Evolutionary conservation across 2,888 invertebrate species (phyloP).

Genomic region (Syritta pipiens): DNA sequence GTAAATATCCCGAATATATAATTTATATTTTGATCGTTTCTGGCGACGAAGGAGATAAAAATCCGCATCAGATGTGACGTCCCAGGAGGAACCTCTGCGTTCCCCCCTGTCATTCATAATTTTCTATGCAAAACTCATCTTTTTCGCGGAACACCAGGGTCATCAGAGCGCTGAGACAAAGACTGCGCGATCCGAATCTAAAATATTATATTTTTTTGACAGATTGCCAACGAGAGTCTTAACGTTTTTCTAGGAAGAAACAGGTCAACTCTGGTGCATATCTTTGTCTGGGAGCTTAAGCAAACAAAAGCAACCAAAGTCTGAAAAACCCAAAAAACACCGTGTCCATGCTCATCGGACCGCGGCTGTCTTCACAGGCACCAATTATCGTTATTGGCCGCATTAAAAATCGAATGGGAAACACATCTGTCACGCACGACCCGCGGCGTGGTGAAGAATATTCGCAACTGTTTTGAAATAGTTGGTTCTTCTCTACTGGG

Average conservation of each 20-base stretch:
- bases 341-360: constrained; percentile 54
- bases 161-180: constrained; percentile 38
- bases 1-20: constrained; percentile 78
- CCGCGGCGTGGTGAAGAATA: constrained; percentile 54
- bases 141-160: constrained; percentile 16
- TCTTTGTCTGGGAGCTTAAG: not conserved
- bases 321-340: no score
- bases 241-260: constrained; percentile 49
- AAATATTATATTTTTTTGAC: constrained; percentile 55
- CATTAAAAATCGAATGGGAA: constrained; percentile 80
- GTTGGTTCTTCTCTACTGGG: constrained; percentile 7
- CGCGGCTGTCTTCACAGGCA: constrained; percentile 67
- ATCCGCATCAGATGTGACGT: constrained; percentile 7
- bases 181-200: constrained; percentile 16
- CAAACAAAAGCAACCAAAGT: not conserved
- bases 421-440: constrained; percentile 78
- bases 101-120: constrained; percentile 14
- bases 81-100: not conserved
- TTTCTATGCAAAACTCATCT: constrained; percentile 2
- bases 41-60: constrained; percentile 22
- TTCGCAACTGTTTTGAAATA: constrained; percentile 70
- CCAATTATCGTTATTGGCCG: constrained; percentile 80
- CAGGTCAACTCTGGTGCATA: constrained; percentile 41
- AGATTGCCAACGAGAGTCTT: constrained; percentile 33
- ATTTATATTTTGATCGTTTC: constrained; percentile 74